A percentile compares a stretch with the other conserved stretches of the same genome.
These are phyloP conservation scores for Galagoides demidoff DNA, from an alignment of 2,797 vertebrate genomes.

Conservation along the genomic window DNA sequence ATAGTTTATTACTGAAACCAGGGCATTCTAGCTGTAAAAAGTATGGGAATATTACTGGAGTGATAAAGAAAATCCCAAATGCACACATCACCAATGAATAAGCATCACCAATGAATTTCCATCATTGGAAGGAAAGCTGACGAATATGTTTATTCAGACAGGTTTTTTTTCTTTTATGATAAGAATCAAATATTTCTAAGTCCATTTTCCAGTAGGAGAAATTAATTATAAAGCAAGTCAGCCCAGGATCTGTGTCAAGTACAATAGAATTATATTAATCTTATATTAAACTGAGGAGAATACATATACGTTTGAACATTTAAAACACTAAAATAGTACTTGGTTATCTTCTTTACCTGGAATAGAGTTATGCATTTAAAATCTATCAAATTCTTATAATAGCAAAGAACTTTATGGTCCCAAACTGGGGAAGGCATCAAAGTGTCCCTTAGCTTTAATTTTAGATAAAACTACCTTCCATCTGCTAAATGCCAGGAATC, in stretches of 20 bases:
- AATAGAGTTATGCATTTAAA: background rate
- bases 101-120: background rate
- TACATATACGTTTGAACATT: background rate
- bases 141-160: background rate
- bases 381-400: background rate
- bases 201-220: background rate
- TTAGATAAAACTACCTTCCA: constrained; percentile 36
- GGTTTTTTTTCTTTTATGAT: background rate
- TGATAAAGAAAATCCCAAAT: background rate
- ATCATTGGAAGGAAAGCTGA: background rate
- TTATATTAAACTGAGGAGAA: background rate
- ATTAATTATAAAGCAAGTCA: background rate
- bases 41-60: too few relatives aligned
- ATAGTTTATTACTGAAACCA: background rate
- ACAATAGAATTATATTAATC: background rate
- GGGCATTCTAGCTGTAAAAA: background rate
- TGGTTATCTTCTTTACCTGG: background rate
- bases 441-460: constrained; percentile 42
- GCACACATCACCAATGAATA: background rate
- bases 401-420: background rate
- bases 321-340: background rate
- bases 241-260: background rate
- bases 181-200: background rate
- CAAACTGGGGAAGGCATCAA: background rate
- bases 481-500: constrained; percentile 25